phyloP scores from a whole-genome alignment of 2,888 invertebrate species.

The Spodoptera exigua region DNA sequence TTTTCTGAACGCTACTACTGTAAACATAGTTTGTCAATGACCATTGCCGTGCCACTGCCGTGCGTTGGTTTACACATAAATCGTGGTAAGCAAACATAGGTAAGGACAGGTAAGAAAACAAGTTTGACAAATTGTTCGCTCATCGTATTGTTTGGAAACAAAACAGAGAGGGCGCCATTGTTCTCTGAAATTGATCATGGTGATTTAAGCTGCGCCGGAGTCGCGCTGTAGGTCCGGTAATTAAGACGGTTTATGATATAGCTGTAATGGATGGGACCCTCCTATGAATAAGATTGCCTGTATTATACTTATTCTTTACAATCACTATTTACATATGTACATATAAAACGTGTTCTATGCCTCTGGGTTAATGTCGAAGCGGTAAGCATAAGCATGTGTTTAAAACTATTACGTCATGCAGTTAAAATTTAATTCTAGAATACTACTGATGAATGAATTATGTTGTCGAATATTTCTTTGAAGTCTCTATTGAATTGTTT shows the following conservation, averaged over 20 bases:
- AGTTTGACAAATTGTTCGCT: conserved; percentile 70
- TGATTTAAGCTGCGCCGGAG: conserved; percentile 50
- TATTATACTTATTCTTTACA: conserved; percentile 39
- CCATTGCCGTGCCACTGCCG: too few species aligned
- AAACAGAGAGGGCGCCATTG: conserved; percentile 59
- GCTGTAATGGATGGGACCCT: conserved; percentile 37
- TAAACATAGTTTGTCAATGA: conserved; percentile 34
- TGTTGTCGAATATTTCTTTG: too few species aligned
- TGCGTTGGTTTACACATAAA: conserved; percentile 43
- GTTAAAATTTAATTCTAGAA: conserved; percentile 7
- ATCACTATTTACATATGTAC: conserved; percentile 13
- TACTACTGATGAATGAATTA: not conserved
- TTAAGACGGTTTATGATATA: conserved; percentile 47
- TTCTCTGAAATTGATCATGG: conserved; percentile 53
- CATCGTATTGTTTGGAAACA: conserved; percentile 62
- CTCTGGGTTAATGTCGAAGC: conserved; percentile 13
- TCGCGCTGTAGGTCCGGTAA: conserved; percentile 48
- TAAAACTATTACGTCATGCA: conserved; percentile 5
- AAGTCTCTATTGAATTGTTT: too few species aligned
- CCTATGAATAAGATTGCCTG: conserved; percentile 28
- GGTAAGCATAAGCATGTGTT: conserved; percentile 7
- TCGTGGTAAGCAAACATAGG: conserved; percentile 52
- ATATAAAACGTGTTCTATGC: conserved; percentile 34
- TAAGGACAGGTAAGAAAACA: conserved; percentile 60
- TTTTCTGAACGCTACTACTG: conserved; percentile 24